A percentile compares a stretch with the other conserved stretches of the same genome.
phyloP scores from a whole-genome alignment of 53 echinoderm and acorn worm species.

The Henricia sp. region DNA sequence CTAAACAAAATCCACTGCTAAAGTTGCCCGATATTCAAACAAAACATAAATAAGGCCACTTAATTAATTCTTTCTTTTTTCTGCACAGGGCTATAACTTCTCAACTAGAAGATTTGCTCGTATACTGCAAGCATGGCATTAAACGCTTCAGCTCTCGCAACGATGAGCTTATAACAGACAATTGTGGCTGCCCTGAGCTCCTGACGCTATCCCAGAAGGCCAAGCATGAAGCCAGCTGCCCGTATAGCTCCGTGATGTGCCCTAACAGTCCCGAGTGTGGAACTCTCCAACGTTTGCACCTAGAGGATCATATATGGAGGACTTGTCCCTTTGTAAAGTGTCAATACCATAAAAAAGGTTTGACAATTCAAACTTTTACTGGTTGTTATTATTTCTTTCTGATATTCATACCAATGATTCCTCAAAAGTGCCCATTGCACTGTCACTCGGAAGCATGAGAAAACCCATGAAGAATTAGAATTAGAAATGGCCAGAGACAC shows the following conservation, averaged over 20 bases:
- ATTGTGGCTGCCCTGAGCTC: conserved; percentile 87
- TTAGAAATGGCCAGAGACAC: too few relatives aligned
- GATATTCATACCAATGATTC: too few relatives aligned
- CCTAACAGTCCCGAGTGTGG: conserved; percentile 90
- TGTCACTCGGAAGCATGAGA: too few relatives aligned
- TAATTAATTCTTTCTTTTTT: too few relatives aligned
- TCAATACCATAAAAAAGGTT: not conserved
- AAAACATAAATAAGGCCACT: too few relatives aligned
- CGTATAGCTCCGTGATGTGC: conserved; percentile 71
- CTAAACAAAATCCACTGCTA: too few relatives aligned
- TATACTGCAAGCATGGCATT: conserved; percentile 93
- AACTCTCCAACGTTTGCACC: conserved; percentile 56
- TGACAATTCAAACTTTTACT: too few relatives aligned
- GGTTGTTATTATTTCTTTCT: too few relatives aligned
- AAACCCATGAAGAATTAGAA: too few relatives aligned
- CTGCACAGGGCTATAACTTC: conserved; percentile 79
- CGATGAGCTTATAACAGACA: conserved; percentile 77
- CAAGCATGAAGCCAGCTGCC: conserved; percentile 70
- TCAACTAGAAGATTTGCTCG: conserved; percentile 84
- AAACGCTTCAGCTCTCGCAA: conserved; percentile 84
- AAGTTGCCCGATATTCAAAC: too few relatives aligned
- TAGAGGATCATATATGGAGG: conserved; percentile 76
- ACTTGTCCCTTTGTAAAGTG: conserved; percentile 58
- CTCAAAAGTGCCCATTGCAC: too few relatives aligned
- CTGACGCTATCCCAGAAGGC: conserved; percentile 52